phyloP scores from a whole-genome alignment of 2,888 invertebrate species.

The Dastarcus helophoroides region DNA sequence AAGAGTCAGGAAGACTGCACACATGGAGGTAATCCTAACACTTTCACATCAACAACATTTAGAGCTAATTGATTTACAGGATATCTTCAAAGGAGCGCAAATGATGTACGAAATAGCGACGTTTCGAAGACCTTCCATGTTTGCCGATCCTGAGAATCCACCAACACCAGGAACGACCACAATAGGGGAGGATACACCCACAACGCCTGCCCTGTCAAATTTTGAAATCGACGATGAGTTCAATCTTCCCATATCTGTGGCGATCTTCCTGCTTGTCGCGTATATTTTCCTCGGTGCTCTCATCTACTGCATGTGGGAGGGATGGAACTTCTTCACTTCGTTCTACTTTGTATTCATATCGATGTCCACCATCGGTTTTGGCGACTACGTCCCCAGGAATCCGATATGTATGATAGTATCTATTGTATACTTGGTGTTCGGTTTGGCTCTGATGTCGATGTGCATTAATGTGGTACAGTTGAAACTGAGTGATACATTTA shows the following conservation, averaged over 20 bases:
- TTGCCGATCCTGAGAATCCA: constrained; percentile 26
- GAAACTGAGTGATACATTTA: constrained; percentile 67
- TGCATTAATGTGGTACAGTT: constrained; percentile 93
- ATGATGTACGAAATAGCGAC: constrained; percentile 70
- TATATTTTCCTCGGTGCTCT: constrained; percentile 84
- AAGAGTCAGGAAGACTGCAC: constrained; percentile 61
- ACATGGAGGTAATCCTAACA: constrained; percentile 51
- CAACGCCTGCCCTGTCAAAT: constrained; percentile 65
- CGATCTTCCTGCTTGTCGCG: constrained; percentile 66
- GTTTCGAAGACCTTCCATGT: constrained; percentile 59
- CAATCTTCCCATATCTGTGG: constrained; percentile 85
- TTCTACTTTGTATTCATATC: constrained; percentile 97
- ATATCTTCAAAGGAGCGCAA: constrained; percentile 74
- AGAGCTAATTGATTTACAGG: constrained; percentile 52
- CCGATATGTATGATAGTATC: constrained; percentile 82
- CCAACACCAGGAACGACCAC: constrained; percentile 14
- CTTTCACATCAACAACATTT: constrained; percentile 2
- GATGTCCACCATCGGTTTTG: constrained; percentile 95
- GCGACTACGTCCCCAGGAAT: constrained; percentile 73
- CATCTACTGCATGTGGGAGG: constrained; percentile 64
- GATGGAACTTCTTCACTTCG: constrained; percentile 86
- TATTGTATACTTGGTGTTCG: constrained; percentile 87
- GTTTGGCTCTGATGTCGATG: constrained; percentile 92
- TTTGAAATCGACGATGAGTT: constrained; percentile 87
- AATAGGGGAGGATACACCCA: constrained; percentile 46